Evolutionary conservation across 2,888 invertebrate genomes (phyloP), one percentile per base, ranked within the genome.

Genomic region (Noctua janthina): DNA sequence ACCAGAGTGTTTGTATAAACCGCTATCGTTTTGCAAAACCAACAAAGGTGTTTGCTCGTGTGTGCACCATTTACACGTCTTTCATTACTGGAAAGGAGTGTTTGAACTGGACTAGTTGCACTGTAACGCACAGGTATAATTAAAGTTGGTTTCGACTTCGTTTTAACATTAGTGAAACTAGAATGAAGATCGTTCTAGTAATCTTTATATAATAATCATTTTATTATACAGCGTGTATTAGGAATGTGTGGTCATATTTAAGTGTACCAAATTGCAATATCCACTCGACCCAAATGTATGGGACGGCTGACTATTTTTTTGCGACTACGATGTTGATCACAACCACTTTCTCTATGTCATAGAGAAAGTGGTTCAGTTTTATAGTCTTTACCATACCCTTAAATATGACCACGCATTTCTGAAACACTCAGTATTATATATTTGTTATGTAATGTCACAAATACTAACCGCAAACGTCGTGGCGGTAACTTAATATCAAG

Each of bases 401-500:
- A 67, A 43, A 68, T 46, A 46, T 8, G 23, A n/a, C 46, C 8
- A 43, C 67, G 13, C 43, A 67, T 67, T 23, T 43, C 67, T 67
- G 43, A 23, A 23, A 67, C 43, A 67, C 20, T 20, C 35, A 11
- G 66, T 67, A 13, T 43, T 2, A 13, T 23, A 43, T 67, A 39
- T 23, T 67, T 43, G 78, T 23, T 59, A 56, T 54, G 7, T 51
- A 39, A 67, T 56, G 46, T 23, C 20, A 67, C n/a, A 59, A 72
- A 29, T 56, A 49, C 7, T 17, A 43, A 59, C 49, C 46, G 23
- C 43, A 62, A 72, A 68, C 54, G 35, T 59, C 64, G 39, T 17
- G 23, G 59, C 23, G 54, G 49, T 79, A 76, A 71, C 62, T 59
- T 67, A 74, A 85, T 82, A 79, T 49, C 62, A 74, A 76, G 54